Base-by-base conservation (phyloP, 30 jellyfish, hydroid and myxozoan genomes). In the Turritopsis dohrnii region DNA sequence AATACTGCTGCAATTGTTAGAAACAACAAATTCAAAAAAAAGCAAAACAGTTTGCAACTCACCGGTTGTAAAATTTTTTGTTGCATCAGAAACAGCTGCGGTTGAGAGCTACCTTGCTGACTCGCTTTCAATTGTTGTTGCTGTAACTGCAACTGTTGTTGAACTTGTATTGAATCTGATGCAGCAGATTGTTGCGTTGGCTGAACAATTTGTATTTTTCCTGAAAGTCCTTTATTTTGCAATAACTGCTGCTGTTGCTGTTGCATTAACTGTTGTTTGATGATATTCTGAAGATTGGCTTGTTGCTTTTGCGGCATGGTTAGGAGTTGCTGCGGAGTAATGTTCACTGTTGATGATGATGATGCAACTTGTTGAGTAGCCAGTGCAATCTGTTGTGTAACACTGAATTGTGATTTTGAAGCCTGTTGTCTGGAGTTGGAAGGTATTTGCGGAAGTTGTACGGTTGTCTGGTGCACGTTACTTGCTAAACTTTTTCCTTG, bases 201-300 rank as follows among this genome's bases (percentile, higher is more conserved):
- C 9, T n/a, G 28, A 19, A n/a, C 30, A 9, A n/a, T 23, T 27
- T 69, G 77, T 8, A 27, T 23, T 69, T 69, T 69, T 7, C 77
- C 77, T 1, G n/a, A 17, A 5, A 23, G 24, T 24, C 41, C 85
- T 52, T 77, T 29, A 30, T 77, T 77, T 1, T 69, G 77, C 77
- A 69, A 60, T 31, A 72, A 8, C 22, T 72, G 81, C 22, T 72
- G 31, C 3, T 26, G 81, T 77, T 77, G 85, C 8, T 72, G 81
- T 66, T 77, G 85, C 72, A 28, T 60, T 29, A 29, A 60, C 18
- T 77, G 85, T 66, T 77, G 85, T 27, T 60, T 77, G 23, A 77
- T 13, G 5, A 77, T 30, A 27, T 28, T 77, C 27, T 77, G 85
- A 21, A 77, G 72, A 28, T 30, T 52, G 27, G 66, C 79, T 29